These are phyloP conservation scores for Lamellibrachia luymesi DNA, from an alignment of 1,140 invertebrate species.

Conservation along the genomic window DNA sequence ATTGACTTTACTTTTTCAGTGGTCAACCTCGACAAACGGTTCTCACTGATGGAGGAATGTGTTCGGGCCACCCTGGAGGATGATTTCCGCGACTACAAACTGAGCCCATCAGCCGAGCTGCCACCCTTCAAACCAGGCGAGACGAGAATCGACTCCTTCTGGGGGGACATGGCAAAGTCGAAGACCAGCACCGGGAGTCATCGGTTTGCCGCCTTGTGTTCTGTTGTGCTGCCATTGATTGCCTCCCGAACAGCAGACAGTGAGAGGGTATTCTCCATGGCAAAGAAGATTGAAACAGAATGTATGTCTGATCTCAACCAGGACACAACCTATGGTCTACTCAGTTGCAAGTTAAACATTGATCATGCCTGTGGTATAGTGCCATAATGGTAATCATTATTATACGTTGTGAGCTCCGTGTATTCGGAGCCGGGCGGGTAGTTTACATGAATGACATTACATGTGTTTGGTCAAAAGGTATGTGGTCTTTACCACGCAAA, in stretches of 20 bases:
- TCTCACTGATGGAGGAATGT: too few relatives aligned
- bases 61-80: neutral
- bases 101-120: too few relatives aligned
- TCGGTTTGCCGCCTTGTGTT: neutral
- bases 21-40: too few relatives aligned
- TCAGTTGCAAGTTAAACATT: neutral
- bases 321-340: neutral
- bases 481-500: too few relatives aligned
- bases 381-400: too few relatives aligned
- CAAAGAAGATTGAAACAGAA: neutral
- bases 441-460: too few relatives aligned
- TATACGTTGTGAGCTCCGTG: too few relatives aligned
- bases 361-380: neutral
- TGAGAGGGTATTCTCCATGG: neutral
- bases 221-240: neutral
- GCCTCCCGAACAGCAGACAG: neutral
- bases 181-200: neutral
- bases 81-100: too few relatives aligned
- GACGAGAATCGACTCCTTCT: neutral
- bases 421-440: too few relatives aligned
- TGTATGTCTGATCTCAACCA: neutral
- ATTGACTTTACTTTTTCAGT: too few relatives aligned
- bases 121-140: too few relatives aligned
- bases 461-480: too few relatives aligned
- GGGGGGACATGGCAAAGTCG: neutral